Percentiles rank a stretch among this genome's conserved stretches.
These are phyloP conservation scores for Enteromius unitaeniatus DNA, from an alignment of 2,797 vertebrate genomes.

Conservation along the genomic window DNA sequence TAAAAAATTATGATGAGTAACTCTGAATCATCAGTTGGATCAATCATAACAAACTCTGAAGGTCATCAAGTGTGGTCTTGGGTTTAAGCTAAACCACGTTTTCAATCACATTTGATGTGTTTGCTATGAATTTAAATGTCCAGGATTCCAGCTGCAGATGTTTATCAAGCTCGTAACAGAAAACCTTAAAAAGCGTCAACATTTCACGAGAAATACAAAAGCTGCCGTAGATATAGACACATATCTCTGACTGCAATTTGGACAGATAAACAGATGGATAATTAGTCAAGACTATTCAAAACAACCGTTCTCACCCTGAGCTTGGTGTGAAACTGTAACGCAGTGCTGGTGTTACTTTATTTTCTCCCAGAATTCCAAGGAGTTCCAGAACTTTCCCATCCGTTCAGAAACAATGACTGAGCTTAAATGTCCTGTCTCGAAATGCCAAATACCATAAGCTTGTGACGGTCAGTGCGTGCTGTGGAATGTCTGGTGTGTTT, in stretches of 20 bases:
- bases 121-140: constrained; percentile 16
- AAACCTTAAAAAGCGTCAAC: not conserved
- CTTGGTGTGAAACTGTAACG: not conserved
- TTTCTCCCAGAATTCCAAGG: constrained; percentile 5
- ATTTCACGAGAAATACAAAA: constrained; percentile 5
- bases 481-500: constrained; percentile 23
- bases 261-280: constrained; percentile 9
- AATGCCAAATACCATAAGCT: not conserved
- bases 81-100: not conserved
- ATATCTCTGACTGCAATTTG: not conserved
- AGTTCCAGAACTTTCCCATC: constrained; percentile 5
- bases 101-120: constrained; percentile 25
- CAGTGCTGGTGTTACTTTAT: not conserved
- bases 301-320: not conserved
- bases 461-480: constrained; percentile 2
- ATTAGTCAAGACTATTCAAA: constrained; percentile 25
- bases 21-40: constrained; percentile 1
- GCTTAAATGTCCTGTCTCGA: not conserved
- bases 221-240: not conserved
- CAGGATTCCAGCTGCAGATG: constrained; percentile 8
- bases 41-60: not conserved
- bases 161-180: constrained; percentile 11
- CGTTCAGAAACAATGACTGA: not conserved
- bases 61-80: constrained; percentile 1
- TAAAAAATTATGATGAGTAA: not conserved